These are phyloP conservation scores for Acholoe squamosa DNA, from an alignment of 2,888 invertebrate species.

Conservation along the genomic window DNA sequence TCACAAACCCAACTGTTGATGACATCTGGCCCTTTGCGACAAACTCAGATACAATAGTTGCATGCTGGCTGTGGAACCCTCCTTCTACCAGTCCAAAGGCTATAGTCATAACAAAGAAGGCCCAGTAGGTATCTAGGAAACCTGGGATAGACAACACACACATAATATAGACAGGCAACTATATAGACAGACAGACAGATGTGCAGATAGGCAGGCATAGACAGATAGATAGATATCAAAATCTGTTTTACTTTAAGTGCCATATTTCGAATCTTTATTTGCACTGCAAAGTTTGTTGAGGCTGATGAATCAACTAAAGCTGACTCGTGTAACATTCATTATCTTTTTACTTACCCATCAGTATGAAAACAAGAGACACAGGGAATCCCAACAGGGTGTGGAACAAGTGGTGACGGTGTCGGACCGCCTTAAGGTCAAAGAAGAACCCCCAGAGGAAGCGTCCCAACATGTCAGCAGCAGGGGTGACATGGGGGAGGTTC, in stretches of 20 bases:
- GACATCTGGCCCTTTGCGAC: conserved; percentile 73
- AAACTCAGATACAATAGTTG: conserved; percentile 75
- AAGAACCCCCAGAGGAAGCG: conserved; percentile 86
- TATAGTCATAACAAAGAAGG: conserved; percentile 70
- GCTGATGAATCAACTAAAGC: too few relatives aligned
- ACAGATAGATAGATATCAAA: too few relatives aligned
- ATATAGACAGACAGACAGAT: too few relatives aligned
- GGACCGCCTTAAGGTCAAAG: conserved; percentile 71
- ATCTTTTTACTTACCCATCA: conserved; percentile 32
- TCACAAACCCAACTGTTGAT: conserved; percentile 74
- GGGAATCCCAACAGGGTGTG: conserved; percentile 57
- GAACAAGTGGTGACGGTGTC: conserved; percentile 50
- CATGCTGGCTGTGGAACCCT: conserved; percentile 75
- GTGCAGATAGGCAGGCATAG: too few relatives aligned
- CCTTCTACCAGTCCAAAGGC: conserved; percentile 74
- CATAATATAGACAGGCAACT: too few relatives aligned
- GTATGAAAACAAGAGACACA: not conserved
- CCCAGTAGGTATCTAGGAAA: conserved; percentile 45
- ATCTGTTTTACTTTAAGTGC: too few relatives aligned
- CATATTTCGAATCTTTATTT: too few relatives aligned
- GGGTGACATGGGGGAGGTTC: too few relatives aligned
- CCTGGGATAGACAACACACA: not conserved
- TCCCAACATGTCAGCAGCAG: conserved; percentile 95
- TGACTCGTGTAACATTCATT: too few relatives aligned
- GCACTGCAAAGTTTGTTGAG: too few relatives aligned